Base-by-base conservation (phyloP, 2,113 vertebrate genomes). In the Chionomys nivalis region DNA sequence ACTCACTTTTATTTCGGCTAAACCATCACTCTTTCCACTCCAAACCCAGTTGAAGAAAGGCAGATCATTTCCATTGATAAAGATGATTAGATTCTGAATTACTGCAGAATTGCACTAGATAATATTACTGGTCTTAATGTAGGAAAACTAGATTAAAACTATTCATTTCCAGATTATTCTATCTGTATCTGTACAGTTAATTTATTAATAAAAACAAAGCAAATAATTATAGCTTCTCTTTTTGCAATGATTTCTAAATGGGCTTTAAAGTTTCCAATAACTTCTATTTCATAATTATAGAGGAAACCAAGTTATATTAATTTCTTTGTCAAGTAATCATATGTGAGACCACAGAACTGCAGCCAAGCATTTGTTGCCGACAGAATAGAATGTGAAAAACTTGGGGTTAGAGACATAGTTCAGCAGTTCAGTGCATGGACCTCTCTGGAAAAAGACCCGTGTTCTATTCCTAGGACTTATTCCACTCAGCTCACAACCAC, bases 201-300 rank as follows among this genome's bases (percentile, higher is more conserved):
- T 92, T 96, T 91, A 94, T 61, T 93, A 47, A 3, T 87, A 91
- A 79, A 93, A 1, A 55, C 61, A 81, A 72, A 26, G 5, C 49
- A 92, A 86, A 90, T 70, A 87, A 89, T 75, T 91, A 61, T 52
- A 44, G 14, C 6, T 14, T 72, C 6, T 78, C 8, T 86, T 96
- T 31, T 77, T 97, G 75, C 91, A 94, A 90, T 96, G 47, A 70
- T 90, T 83, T 87, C 19, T 92, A 47, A 90, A 95, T 76, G 66
- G 28, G 0, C 1, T 96, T 26, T 96, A 90, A 95, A 95, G 86
- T 47, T 89, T 72, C 33, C 68, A 92, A 77, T 73, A 68, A 90
- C 83, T 89, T 96, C 26, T 82, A 93, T 92, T 87, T 82, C 5
- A 16, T n/a, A 78, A 89, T 91, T 91, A 13, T 24, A 52, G 66